phyloP scores from a whole-genome alignment of 1,140 invertebrate genomes.

The Hirudo medicinalis region DNA sequence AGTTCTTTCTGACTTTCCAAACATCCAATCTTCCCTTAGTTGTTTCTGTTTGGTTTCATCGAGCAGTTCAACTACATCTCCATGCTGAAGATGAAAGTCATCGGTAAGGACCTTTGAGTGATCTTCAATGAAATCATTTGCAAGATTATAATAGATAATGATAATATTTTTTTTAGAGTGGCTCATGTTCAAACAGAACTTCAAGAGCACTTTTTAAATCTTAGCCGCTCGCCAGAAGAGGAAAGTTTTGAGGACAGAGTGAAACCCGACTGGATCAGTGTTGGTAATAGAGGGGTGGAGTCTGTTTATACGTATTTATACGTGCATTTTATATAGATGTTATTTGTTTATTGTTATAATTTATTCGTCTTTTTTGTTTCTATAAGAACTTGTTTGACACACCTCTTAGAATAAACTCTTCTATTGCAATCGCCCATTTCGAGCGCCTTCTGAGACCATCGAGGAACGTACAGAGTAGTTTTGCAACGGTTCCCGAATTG shows the following conservation, averaged over 20 bases:
- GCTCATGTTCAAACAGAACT: too few relatives aligned
- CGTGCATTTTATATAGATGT: background rate
- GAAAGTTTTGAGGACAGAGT: too few relatives aligned
- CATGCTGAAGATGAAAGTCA: conserved; percentile 18
- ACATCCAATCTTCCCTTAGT: conserved; percentile 25
- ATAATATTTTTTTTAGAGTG: background rate
- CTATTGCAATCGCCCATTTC: conserved; percentile 26
- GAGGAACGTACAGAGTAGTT: conserved; percentile 26
- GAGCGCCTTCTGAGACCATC: conserved; percentile 28
- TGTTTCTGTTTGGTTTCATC: conserved; percentile 25
- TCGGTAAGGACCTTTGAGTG: background rate
- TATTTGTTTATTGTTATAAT: background rate
- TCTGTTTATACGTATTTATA: too few relatives aligned
- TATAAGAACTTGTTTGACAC: conserved; percentile 17
- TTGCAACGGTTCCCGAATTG: conserved; percentile 28
- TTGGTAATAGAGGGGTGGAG: too few relatives aligned
- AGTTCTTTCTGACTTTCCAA: conserved; percentile 25
- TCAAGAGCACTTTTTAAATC: too few relatives aligned
- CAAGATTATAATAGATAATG: background rate
- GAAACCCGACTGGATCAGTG: too few relatives aligned
- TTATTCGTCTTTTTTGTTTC: conserved; percentile 25
- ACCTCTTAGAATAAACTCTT: conserved; percentile 28
- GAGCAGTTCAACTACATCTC: conserved; percentile 25
- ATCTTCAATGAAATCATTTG: background rate
- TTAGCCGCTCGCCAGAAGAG: too few relatives aligned